Conservation (phyloP, 2,888 invertebrate species). For the Brassicogethes aeneus region DNA sequence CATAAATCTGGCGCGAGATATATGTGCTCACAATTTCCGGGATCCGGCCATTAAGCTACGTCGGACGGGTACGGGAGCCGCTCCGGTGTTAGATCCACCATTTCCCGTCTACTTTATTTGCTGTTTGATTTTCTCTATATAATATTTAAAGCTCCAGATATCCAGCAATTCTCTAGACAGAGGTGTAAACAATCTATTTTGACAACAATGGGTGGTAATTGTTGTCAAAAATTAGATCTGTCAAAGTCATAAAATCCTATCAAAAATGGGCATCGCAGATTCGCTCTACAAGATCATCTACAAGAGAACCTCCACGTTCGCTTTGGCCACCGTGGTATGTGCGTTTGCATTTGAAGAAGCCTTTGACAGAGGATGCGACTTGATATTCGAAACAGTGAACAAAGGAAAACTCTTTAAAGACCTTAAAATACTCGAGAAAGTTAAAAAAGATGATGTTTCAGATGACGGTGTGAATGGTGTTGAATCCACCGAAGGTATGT, state of each 20-base stretch:
- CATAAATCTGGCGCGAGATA: slow-evolving; percentile 85
- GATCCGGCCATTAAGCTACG: slow-evolving; percentile 71
- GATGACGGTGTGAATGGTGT: no score
- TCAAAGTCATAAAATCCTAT: no score
- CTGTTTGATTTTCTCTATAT: slow-evolving; percentile 38
- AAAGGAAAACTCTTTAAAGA: neutral
- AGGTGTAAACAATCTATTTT: no score
- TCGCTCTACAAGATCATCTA: neutral
- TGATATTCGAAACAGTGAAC: neutral
- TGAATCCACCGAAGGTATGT: no score
- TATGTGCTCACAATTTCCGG: slow-evolving; percentile 86
- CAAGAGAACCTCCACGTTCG: neutral
- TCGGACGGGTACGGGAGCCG: slow-evolving; percentile 33
- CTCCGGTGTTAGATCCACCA: slow-evolving; percentile 34
- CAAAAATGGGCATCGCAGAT: neutral
- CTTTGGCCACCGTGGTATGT: neutral
- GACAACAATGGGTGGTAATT: no score
- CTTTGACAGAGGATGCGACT: neutral
- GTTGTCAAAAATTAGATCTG: no score
- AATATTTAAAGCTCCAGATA: slow-evolving; percentile 22
- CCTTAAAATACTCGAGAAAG: neutral
- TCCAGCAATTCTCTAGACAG: no score
- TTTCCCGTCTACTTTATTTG: slow-evolving; percentile 35
- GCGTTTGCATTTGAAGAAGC: neutral
- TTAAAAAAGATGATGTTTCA: neutral